A percentile compares a stretch with the other conserved stretches of the same genome.
Evolutionary conservation across 2,797 vertebrate genomes (phyloP).

Genomic region (Mionectes olivaceus): DNA sequence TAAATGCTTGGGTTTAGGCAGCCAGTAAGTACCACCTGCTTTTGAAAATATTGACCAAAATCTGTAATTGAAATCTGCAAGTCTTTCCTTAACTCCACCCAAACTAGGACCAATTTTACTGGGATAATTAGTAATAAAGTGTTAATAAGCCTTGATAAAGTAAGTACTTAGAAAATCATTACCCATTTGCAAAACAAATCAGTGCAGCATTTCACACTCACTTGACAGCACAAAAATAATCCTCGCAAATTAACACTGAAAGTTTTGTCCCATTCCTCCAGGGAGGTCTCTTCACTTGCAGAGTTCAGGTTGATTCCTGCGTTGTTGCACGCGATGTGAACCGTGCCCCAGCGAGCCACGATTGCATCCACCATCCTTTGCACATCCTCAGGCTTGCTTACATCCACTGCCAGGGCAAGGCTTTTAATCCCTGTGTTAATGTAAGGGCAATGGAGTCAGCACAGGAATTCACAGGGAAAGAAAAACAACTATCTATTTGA

Average conservation of each 20-base stretch:
- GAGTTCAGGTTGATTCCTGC: constrained; percentile 86
- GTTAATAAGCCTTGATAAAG: background rate
- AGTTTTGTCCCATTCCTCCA: constrained; percentile 85
- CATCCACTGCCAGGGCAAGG: constrained; percentile 78
- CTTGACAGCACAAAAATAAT: constrained; percentile 88
- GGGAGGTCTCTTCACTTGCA: constrained; percentile 81
- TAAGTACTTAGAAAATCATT: background rate
- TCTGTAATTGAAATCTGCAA: background rate
- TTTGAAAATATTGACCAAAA: background rate
- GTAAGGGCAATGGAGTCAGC: background rate
- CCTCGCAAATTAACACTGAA: constrained; percentile 84
- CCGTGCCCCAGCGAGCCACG: constrained; percentile 78
- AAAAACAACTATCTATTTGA: background rate
- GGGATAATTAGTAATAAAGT: background rate
- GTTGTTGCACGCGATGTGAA: constrained; percentile 85
- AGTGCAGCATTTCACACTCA: constrained; percentile 40
- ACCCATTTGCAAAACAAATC: background rate
- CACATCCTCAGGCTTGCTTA: constrained; percentile 83
- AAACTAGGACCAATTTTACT: background rate
- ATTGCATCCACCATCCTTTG: constrained; percentile 78
- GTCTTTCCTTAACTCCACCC: background rate
- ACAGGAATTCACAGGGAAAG: background rate
- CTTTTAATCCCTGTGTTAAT: constrained; percentile 68
- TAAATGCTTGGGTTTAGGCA: background rate
- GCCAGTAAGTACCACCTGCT: background rate